Conservation (phyloP, 1,140 invertebrate species). For the Phthorimaea operculella region DNA sequence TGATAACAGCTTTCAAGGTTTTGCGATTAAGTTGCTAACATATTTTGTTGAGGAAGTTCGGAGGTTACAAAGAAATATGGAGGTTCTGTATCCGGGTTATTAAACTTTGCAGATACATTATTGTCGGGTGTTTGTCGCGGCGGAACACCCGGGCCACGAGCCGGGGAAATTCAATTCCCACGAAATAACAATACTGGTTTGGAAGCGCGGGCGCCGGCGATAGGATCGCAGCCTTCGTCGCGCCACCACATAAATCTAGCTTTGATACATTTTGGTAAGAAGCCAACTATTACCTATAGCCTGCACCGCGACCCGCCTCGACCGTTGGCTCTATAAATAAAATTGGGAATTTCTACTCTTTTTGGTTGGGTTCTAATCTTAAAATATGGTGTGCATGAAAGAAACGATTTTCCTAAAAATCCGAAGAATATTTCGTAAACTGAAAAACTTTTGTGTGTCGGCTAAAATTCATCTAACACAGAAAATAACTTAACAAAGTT, state of each 20-base stretch:
- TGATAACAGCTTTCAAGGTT: not conserved
- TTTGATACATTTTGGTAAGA: constrained; percentile 64
- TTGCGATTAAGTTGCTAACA: not conserved
- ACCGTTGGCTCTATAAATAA: constrained; percentile 22
- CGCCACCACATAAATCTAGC: constrained; percentile 59
- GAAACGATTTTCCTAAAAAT: too few species aligned
- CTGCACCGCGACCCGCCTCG: constrained; percentile 21
- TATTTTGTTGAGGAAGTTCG: not conserved
- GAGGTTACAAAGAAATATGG: not conserved
- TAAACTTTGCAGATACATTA: constrained; percentile 18
- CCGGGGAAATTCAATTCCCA: constrained; percentile 40
- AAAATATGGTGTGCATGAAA: too few species aligned
- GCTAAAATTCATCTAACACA: too few species aligned
- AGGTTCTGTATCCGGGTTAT: constrained; percentile 9
- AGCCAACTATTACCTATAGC: constrained; percentile 37
- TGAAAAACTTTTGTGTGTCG: too few species aligned
- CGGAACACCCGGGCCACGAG: constrained; percentile 18
- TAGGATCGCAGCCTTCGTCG: constrained; percentile 56
- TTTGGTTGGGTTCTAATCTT: too few species aligned
- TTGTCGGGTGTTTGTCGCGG: constrained; percentile 23
- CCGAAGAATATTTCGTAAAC: too few species aligned
- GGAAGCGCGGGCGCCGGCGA: constrained; percentile 28
- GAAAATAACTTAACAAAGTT: too few species aligned
- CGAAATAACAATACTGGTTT: constrained; percentile 33
- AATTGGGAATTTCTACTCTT: constrained; percentile 10